Evolutionary conservation across 2,888 invertebrate genomes (phyloP), one percentile per base, ranked within the genome.

Genomic region (Baccha elongata): DNA sequence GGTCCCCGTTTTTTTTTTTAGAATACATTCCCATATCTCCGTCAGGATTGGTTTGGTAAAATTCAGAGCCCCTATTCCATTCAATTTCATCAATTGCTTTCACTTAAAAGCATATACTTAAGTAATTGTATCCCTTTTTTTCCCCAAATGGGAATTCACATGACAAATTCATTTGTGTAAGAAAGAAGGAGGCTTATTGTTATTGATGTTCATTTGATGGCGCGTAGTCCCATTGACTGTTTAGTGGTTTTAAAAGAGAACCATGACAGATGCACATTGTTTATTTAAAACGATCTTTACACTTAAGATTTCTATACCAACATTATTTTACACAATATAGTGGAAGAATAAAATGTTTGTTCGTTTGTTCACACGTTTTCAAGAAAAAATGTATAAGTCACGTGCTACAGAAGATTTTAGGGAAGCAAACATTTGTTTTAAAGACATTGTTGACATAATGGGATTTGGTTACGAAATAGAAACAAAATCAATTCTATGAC

Each of bases 41-140:
- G 13, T 55, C 37, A 11, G 15, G 13, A 55, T 10, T 11, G 10
- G 2, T 17, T 58, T n/a, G n/a, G n/a, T n/a, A n/a, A n/a, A 42
- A 11, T 68, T 53, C 67, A 7, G 44, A 44, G 42, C 67, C 67
- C 67, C 53, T 68, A 55, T 68, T n/a, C 10, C 1, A 53, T 67
- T 53, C 29, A 8, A 19, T 26, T 67, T 67, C 19, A 13, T 68
- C 40, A 68, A 68, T 68, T 68, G 44, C 29, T 32, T 44, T 44
- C 60, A 60, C 40, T 60, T 44, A 44, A 60, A 7, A 19, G 5
- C 40, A 40, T 40, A 26, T 23, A 32, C n/a, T n/a, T n/a, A 8
- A 8, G 29, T n/a, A n/a, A n/a, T n/a, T n/a, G n/a, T 17, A 53
- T 40, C 60, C 44, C 26, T 26, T 60, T 60, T 10, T 23, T 42